Evolutionary conservation across 2,113 vertebrate genomes (phyloP), one percentile per base, ranked within the genome.

Genomic region (Rhinopomastus cyanomelas): DNA sequence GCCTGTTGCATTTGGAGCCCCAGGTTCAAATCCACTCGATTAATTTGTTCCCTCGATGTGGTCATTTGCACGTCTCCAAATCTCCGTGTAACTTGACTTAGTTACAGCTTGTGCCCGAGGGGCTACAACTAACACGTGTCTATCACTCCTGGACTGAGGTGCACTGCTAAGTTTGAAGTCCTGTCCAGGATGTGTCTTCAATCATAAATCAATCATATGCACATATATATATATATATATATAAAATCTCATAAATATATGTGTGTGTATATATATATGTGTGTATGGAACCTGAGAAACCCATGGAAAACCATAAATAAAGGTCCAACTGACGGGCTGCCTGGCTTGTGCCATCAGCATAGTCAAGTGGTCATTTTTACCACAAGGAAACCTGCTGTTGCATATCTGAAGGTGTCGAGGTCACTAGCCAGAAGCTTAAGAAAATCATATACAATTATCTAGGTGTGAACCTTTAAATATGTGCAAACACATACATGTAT

Each of bases 51-150:
- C 76, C 68, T 85, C 85, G 85, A 79, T 85, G 84, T 93, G 72
- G 75, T 90, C 62, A 96, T 91, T 73, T 85, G 87, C 93, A 65
- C 44, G 3, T 90, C 84, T 91, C 94, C 92, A 96, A 92, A 83
- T 91, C 57, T 75, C 75, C 51, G n/a, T 86, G 90, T 86, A 92
- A 85, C 46, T 79, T 81, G 34, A n/a, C 73, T 84, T 52, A 17
- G 30, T 66, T 83, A 30, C 53, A 81, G 49, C 78, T 85, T 75
- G 23, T 68, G 86, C 89, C 51, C 59, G 34, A 93, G 55, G 80
- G 66, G 51, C 73, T 80, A 42, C 84, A 94, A 85, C 34, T 56
- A 42, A 79, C 64, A 20, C 55, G 61, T 73, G 53, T 87, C 74
- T 87, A 82, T 90, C 18, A 4, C 62, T 90, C 51, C 66, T 81